Evolutionary conservation across 2,888 invertebrate genomes (phyloP).

Genomic region (Rhyacophila evoluta): DNA sequence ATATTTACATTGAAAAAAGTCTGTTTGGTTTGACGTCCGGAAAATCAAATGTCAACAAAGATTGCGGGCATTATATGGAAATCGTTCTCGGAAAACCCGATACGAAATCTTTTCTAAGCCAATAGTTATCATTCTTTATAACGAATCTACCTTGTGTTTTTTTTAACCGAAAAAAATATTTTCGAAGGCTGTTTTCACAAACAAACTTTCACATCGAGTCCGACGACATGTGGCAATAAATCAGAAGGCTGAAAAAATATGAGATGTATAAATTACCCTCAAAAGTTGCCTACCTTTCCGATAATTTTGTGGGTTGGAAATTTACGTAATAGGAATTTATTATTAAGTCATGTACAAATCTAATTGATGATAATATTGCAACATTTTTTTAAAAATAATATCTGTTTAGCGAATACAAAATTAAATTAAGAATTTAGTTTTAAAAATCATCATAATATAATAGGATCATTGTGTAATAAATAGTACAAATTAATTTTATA

Average conservation of each 20-base stretch:
- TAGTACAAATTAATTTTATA: too few relatives aligned
- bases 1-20: slow-evolving; percentile 8
- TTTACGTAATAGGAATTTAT: too few relatives aligned
- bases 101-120: not conserved
- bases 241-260: not conserved
- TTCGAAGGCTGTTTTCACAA: not conserved
- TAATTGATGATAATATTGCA: too few relatives aligned
- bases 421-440: too few relatives aligned
- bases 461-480: too few relatives aligned
- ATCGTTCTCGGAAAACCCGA: not conserved
- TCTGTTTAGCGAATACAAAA: too few relatives aligned
- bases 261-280: too few relatives aligned
- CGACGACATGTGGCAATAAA: not conserved
- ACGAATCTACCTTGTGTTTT: not conserved
- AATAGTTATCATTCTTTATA: not conserved
- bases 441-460: too few relatives aligned
- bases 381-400: too few relatives aligned
- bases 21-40: not conserved
- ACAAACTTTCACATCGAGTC: not conserved
- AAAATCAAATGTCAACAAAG: slow-evolving; percentile 9
- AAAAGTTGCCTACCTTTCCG: too few relatives aligned
- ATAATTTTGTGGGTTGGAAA: too few relatives aligned
- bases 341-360: too few relatives aligned
- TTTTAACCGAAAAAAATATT: not conserved
- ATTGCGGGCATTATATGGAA: not conserved